Evolutionary conservation across 2,888 invertebrate species (phyloP).

Genomic region (Aleiodes testaceus): DNA sequence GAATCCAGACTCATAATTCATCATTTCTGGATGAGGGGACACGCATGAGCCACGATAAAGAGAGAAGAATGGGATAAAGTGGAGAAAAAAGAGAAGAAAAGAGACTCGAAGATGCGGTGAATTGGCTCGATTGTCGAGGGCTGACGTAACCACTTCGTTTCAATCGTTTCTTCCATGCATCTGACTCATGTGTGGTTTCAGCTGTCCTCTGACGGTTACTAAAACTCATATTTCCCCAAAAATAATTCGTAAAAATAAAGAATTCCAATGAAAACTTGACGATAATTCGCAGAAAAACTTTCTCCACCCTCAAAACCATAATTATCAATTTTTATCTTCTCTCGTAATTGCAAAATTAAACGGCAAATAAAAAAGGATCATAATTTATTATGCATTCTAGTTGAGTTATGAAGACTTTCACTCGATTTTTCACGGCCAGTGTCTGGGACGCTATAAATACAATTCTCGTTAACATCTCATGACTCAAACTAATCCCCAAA

Average conservation of each 20-base stretch:
- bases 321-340: no score
- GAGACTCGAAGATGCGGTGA: conserved; percentile 41
- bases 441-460: conserved; percentile 40
- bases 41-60: neutral
- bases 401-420: conserved; percentile 65
- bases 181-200: conserved; percentile 37
- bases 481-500: no score
- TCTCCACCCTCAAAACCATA: no score
- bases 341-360: no score
- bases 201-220: conserved; percentile 21
- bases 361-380: no score
- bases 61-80: neutral
- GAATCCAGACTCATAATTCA: conserved; percentile 56
- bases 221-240: neutral
- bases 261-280: neutral
- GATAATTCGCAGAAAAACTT: no score
- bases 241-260: neutral
- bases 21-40: conserved; percentile 25
- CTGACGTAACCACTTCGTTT: conserved; percentile 56
- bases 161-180: conserved; percentile 52
- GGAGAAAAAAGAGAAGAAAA: conserved; percentile 32
- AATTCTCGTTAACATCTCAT: neutral
- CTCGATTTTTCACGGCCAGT: conserved; percentile 71
- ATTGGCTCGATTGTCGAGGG: conserved; percentile 51
- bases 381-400: neutral